phyloP scores from a whole-genome alignment of 2,113 vertebrate genomes.

The Morone saxatilis region DNA sequence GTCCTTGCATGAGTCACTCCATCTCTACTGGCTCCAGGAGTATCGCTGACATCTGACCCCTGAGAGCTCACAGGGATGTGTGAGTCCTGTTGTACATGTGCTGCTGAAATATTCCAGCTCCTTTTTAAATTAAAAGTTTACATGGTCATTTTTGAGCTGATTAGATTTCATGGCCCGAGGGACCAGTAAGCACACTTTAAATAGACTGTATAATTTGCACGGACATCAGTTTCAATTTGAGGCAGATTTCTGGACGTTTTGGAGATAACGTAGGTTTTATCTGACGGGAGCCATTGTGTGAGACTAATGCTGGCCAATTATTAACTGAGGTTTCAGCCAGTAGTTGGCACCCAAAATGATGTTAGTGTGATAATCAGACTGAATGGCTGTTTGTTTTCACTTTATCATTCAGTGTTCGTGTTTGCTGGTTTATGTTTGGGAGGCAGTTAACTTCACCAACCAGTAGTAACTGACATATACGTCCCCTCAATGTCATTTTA shows the following conservation, averaged over 20 bases:
- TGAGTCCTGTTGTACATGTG: not conserved
- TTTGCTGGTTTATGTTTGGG: no score
- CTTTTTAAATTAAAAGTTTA: slow-evolving; percentile 5
- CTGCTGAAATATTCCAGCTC: not conserved
- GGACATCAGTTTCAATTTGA: slow-evolving; percentile 7
- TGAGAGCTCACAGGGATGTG: not conserved
- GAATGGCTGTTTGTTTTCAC: no score
- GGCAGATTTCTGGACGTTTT: slow-evolving; percentile 15
- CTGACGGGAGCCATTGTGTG: not conserved
- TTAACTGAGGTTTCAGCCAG: not conserved
- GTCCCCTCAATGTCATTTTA: no score
- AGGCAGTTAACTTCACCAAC: no score
- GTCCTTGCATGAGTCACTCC: slow-evolving; percentile 29
- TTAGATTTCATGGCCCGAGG: slow-evolving; percentile 19
- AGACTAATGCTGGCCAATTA: not conserved
- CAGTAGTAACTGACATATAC: no score
- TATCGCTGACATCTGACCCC: slow-evolving; percentile 20
- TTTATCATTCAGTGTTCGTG: no score
- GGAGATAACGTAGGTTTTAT: slow-evolving; percentile 20
- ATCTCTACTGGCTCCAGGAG: not conserved
- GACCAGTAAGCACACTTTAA: slow-evolving; percentile 14
- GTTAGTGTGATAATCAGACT: no score
- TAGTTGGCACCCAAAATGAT: no score
- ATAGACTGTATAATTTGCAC: slow-evolving; percentile 14
- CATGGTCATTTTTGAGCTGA: slow-evolving; percentile 12